phyloP scores from a whole-genome alignment of 2,113 vertebrate species.

The western clawed frog (Xenopus tropicalis) region UCB_Xtro_10.0 CM004449.2:53645001-53645500 shows the following conservation, averaged over 20 bases:
- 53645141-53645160: too few species aligned
- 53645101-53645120: too few species aligned
- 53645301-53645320: conserved; percentile 26
- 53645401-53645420: conserved; percentile 28
- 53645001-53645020: too few species aligned
- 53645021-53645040: too few species aligned
- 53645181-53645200: too few species aligned
- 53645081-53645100: too few species aligned
- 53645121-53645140: too few species aligned
- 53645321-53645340: conserved; percentile 35
- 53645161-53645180: too few species aligned
- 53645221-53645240: conserved; percentile 5
- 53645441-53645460: conserved; percentile 7
- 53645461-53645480: conserved; percentile 9
- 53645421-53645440: conserved; percentile 16
- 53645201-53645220: too few species aligned
- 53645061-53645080: too few species aligned
- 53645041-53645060: too few species aligned
- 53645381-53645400: conserved; percentile 2
- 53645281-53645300: not conserved
- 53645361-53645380: conserved; percentile 7
- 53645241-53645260: not conserved
- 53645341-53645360: conserved; percentile 13
- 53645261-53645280: not conserved
- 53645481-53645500: not conserved